These are phyloP conservation scores for Noctua janthina DNA, from an alignment of 2,888 invertebrate genomes.

Conservation along the genomic window DNA sequence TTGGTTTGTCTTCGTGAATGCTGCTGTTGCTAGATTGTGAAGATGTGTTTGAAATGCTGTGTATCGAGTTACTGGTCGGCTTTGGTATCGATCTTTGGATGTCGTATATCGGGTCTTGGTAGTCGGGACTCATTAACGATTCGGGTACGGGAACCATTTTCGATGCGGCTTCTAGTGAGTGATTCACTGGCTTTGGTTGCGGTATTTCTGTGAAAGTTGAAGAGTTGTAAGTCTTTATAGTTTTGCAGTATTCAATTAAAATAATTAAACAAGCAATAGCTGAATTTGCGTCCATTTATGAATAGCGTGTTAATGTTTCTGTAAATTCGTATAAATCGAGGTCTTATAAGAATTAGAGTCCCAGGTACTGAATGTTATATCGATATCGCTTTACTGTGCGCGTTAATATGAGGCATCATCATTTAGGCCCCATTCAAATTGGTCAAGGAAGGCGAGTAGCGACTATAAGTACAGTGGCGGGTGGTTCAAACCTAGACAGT, in stretches of 20 bases:
- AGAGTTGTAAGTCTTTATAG: neutral
- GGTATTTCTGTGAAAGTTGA: slow-evolving; percentile 60
- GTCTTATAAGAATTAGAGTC: neutral
- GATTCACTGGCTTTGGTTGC: slow-evolving; percentile 80
- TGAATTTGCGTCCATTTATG: neutral
- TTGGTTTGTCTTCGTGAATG: slow-evolving; percentile 79
- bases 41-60: slow-evolving; percentile 73
- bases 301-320: neutral
- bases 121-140: slow-evolving; percentile 96
- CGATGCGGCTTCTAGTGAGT: slow-evolving; percentile 94
- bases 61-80: slow-evolving; percentile 73
- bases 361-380: neutral
- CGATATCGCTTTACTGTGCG: neutral
- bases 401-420: neutral
- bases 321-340: neutral
- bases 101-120: slow-evolving; percentile 90
- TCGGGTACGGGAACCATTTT: slow-evolving; percentile 97
- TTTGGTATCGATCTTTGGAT: slow-evolving; percentile 83
- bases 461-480: neutral
- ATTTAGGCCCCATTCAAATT: neutral
- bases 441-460: neutral
- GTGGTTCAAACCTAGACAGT: neutral
- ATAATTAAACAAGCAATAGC: neutral
- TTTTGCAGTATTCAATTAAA: neutral
- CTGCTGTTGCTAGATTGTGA: slow-evolving; percentile 85